phyloP scores from a whole-genome alignment of 2,113 vertebrate species.

The Colaptes auratus region DNA sequence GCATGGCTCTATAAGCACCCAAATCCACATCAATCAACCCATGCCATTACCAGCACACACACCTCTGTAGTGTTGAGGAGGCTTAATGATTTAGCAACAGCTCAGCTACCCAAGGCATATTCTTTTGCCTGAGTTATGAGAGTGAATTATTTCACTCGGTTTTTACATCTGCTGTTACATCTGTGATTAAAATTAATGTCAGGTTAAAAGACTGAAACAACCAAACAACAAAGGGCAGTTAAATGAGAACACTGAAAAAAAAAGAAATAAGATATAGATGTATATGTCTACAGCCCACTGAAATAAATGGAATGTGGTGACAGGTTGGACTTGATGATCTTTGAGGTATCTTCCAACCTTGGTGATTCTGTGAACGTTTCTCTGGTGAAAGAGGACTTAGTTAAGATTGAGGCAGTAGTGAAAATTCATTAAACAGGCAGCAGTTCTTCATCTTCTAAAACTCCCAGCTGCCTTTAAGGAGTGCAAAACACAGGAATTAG shows the following conservation, averaged over 20 bases:
- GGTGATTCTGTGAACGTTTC: neutral
- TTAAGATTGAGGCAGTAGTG: neutral
- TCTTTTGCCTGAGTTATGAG: neutral
- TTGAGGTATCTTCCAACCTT: too few relatives aligned
- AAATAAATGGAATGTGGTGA: neutral
- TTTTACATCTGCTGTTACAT: neutral
- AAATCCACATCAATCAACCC: neutral
- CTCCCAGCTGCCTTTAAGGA: neutral
- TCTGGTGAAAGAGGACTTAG: neutral
- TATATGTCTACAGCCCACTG: neutral
- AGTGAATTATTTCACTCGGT: neutral
- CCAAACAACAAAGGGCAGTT: neutral
- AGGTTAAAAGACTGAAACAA: neutral
- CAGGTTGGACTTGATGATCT: too few relatives aligned
- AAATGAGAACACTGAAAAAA: neutral
- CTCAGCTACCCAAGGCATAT: neutral
- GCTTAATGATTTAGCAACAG: neutral
- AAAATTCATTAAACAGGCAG: neutral
- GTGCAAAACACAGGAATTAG: neutral
- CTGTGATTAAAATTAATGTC: neutral
- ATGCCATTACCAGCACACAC: rapidly evolving
- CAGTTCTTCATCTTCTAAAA: neutral
- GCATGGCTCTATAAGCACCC: neutral
- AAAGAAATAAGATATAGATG: neutral
- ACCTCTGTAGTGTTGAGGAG: neutral